Conservation (phyloP, 2,113 vertebrate species). For the Zosterops japonicus region DNA sequence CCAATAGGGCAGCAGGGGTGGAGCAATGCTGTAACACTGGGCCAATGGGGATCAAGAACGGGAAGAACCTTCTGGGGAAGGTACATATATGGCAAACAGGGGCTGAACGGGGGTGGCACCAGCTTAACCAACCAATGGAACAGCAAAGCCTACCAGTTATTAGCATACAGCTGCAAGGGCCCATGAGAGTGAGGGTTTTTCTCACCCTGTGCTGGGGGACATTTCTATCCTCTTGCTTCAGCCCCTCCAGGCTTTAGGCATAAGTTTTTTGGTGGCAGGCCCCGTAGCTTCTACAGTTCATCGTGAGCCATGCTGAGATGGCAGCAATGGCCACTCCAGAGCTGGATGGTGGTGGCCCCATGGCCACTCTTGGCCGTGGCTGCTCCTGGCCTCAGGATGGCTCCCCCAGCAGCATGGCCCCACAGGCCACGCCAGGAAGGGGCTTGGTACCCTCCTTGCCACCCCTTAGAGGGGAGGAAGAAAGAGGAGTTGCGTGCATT, state of each 20-base stretch:
- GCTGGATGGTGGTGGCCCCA: not conserved
- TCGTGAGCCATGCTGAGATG: not conserved
- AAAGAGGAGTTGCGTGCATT: rapidly evolving
- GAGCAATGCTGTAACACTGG: not conserved
- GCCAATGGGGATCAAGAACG: not conserved
- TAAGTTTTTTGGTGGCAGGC: not conserved
- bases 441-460: no score
- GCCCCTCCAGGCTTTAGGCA: not conserved
- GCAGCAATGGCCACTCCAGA: no score
- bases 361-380: not conserved
- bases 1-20: not conserved
- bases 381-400: not conserved
- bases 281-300: no score
- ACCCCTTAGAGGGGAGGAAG: no score
- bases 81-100: not conserved
- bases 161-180: not conserved
- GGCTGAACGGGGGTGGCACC: not conserved
- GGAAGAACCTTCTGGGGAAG: not conserved
- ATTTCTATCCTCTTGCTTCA: not conserved
- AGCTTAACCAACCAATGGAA: not conserved
- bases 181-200: not conserved
- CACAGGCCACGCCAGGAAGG: rapidly evolving
- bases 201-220: not conserved
- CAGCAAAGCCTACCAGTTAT: not conserved
- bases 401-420: not conserved